phyloP scores from a whole-genome alignment of 2,113 vertebrate species.

The Larimichthys polyactis region DNA sequence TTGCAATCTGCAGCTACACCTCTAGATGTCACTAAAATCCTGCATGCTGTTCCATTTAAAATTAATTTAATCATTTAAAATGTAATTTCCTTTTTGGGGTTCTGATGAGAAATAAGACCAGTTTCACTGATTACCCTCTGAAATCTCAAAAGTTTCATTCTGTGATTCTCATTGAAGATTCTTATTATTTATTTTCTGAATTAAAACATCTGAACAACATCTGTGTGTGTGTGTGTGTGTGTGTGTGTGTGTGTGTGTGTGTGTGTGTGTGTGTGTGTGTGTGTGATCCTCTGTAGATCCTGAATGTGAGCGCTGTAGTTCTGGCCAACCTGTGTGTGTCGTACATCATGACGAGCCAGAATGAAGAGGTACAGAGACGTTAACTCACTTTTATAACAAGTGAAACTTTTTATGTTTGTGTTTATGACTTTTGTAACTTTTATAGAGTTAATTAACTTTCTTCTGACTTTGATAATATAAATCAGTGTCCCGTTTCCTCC shows the following conservation, averaged over 20 bases:
- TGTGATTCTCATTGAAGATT: no score
- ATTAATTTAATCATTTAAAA: not conserved
- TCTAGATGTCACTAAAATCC: no score
- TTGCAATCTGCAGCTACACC: no score
- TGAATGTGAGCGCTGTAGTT: slow-evolving; percentile 94
- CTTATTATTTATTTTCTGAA: no score
- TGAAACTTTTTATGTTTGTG: no score
- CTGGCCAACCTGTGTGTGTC: slow-evolving; percentile 97
- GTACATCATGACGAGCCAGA: slow-evolving; percentile 97
- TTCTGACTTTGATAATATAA: not conserved
- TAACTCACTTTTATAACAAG: no score
- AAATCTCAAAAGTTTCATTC: no score
- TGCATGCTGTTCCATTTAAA: not conserved
- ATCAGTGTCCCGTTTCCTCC: not conserved
- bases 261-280: slow-evolving; percentile 15
- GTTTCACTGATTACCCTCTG: no score
- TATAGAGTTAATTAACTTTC: not conserved
- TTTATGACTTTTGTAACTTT: no score
- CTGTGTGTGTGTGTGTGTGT: not conserved
- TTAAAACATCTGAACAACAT: no score
- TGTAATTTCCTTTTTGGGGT: no score
- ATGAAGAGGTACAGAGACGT: slow-evolving; percentile 88
- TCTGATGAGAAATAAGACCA: no score
- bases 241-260: not conserved
- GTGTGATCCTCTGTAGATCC: slow-evolving; percentile 81